Evolutionary conservation across 2,797 vertebrate species (phyloP).

Genomic region (Coreius guichenoti): DNA sequence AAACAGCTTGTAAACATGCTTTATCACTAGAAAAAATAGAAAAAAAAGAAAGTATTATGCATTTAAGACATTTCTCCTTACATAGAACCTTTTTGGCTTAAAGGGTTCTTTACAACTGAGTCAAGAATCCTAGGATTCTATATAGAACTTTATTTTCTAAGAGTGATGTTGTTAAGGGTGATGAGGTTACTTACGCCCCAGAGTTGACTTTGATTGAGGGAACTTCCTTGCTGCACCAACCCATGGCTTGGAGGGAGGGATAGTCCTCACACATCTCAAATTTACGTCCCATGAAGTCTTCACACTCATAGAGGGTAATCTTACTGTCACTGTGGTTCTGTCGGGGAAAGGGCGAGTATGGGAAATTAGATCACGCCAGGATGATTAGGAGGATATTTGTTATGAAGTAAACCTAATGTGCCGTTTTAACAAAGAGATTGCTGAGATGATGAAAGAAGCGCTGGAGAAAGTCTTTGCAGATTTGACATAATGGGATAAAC

Average conservation of each 20-base stretch:
- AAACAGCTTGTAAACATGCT: too few species aligned
- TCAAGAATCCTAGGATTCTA: background rate
- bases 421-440: background rate
- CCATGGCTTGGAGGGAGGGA: conserved; percentile 96
- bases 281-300: conserved; percentile 95
- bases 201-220: conserved; percentile 94
- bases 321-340: conserved; percentile 91
- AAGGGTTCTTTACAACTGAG: background rate
- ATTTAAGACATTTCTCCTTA: background rate
- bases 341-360: conserved; percentile 7
- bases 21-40: background rate
- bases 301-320: conserved; percentile 88
- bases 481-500: conserved; percentile 60
- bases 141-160: background rate
- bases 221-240: conserved; percentile 95
- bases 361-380: background rate
- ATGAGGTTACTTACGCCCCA: conserved; percentile 86
- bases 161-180: background rate
- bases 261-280: conserved; percentile 96
- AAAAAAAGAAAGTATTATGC: background rate
- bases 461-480: background rate
- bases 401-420: background rate
- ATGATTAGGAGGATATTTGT: background rate
- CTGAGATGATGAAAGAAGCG: background rate
- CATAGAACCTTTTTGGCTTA: background rate